Evolutionary conservation across 2,113 vertebrate genomes (phyloP).

Genomic region (Ctenodactylus gundi): DNA sequence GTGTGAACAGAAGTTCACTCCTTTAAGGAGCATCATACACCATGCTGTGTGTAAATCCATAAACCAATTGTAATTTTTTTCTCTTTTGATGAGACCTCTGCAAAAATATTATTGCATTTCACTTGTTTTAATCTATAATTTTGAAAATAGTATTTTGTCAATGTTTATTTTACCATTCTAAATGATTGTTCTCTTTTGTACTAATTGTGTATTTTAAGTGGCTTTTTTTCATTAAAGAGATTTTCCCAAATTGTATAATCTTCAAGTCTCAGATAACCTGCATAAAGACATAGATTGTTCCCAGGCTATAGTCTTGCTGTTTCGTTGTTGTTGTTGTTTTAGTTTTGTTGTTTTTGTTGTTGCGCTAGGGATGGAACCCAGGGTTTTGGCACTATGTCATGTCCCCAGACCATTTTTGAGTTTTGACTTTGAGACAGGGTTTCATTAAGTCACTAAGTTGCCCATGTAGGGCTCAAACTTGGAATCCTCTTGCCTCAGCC

Average conservation of each 20-base stretch:
- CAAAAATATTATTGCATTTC: background rate
- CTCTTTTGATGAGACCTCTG: background rate
- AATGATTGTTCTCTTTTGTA: background rate
- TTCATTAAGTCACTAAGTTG: too few species aligned
- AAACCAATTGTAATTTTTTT: background rate
- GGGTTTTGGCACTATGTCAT: too few species aligned
- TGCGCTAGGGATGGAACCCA: too few species aligned
- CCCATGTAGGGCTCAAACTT: too few species aligned
- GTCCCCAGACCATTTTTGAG: too few species aligned
- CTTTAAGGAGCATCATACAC: background rate
- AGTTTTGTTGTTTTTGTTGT: too few species aligned
- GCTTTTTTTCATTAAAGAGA: background rate
- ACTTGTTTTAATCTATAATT: background rate
- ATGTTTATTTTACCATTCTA: conserved; percentile 27
- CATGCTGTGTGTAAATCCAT: background rate
- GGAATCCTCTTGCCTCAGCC: too few species aligned
- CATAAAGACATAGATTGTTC: background rate
- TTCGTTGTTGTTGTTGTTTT: too few species aligned
- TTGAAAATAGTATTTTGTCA: background rate
- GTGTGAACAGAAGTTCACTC: background rate
- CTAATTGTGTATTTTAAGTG: background rate
- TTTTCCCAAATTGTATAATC: background rate
- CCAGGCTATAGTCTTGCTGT: background rate
- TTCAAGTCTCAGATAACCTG: background rate
- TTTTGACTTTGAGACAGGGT: too few species aligned